A percentile compares a stretch with the other conserved stretches of the same genome.
Evolutionary conservation across 2,888 invertebrate genomes (phyloP).

Genomic region (Chironomus riparius): DNA sequence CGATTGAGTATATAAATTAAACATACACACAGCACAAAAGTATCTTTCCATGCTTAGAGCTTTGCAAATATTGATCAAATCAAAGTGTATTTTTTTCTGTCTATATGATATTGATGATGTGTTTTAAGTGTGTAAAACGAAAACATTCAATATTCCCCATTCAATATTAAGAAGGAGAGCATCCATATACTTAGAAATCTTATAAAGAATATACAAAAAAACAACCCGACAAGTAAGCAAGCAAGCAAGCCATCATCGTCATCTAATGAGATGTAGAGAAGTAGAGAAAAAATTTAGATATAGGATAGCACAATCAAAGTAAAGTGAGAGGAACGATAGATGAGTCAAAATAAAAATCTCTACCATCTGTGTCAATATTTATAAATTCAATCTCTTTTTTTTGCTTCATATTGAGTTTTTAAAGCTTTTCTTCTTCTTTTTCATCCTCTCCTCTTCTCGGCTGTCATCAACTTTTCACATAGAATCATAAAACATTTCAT

Average conservation of each 20-base stretch:
- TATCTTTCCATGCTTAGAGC: conserved; percentile 18
- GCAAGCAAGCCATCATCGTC: background rate
- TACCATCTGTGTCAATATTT: conserved; percentile 27
- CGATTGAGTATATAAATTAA: background rate
- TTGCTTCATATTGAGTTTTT: background rate
- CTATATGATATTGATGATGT: background rate
- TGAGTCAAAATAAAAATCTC: conserved; percentile 2
- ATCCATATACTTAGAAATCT: background rate
- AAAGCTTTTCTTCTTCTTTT: background rate
- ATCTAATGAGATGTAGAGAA: background rate
- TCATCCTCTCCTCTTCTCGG: background rate
- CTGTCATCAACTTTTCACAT: conserved; percentile 25
- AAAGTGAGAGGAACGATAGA: conserved; percentile 19
- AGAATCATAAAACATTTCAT: conserved; percentile 1
- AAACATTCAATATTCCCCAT: background rate
- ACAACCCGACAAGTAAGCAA: too few species aligned
- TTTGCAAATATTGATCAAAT: conserved; percentile 24
- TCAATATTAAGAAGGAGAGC: background rate
- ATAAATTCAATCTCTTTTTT: conserved; percentile 12
- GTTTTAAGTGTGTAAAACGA: conserved; percentile 9
- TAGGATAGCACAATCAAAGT: conserved; percentile 11
- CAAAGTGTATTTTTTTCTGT: conserved; percentile 7
- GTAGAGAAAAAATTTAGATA: background rate
- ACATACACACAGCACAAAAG: conserved; percentile 3
- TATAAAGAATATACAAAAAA: too few species aligned